Percentiles rank a stretch among this genome's conserved stretches.
Conservation (phyloP, 2,888 invertebrate genomes). For the Drosophila hamatofila region DNA sequence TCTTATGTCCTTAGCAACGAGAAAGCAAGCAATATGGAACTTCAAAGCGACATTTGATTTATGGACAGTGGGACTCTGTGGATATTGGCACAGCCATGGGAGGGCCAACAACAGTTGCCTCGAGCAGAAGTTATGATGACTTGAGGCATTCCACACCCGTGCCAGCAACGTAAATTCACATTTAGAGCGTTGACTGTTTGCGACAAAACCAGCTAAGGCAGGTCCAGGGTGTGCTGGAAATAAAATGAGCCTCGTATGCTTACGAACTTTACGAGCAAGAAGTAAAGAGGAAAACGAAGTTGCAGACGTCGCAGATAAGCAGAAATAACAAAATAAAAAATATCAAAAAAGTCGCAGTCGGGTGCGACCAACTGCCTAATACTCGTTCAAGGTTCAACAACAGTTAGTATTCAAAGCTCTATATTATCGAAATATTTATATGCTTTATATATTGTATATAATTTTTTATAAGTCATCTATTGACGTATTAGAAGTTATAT, state of each 20-base stretch:
- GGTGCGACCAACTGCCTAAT: neutral
- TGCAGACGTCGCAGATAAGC: constrained; percentile 50
- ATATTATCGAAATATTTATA: neutral
- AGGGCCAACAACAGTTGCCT: constrained; percentile 12
- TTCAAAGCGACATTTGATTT: constrained; percentile 78
- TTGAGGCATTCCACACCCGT: constrained; percentile 53
- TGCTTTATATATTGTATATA: no score
- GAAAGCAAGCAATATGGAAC: constrained; percentile 55
- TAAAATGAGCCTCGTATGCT: constrained; percentile 66
- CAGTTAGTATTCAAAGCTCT: neutral
- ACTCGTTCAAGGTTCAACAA: neutral
- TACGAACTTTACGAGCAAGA: constrained; percentile 61
- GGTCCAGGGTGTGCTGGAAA: constrained; percentile 12
- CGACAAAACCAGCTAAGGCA: constrained; percentile 19
- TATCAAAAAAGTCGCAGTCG: no score
- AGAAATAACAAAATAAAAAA: constrained; percentile 42
- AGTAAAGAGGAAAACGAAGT: neutral
- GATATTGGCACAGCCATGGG: constrained; percentile 3
- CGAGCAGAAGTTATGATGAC: constrained; percentile 76
- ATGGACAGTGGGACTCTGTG: constrained; percentile 56
- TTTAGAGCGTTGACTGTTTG: constrained; percentile 56
- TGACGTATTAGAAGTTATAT: no score
- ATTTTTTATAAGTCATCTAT: no score
- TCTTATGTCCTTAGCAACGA: constrained; percentile 39
- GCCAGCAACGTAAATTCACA: constrained; percentile 67